Base-by-base conservation (phyloP, 2,888 invertebrate genomes). In the Crematogaster levior region DNA sequence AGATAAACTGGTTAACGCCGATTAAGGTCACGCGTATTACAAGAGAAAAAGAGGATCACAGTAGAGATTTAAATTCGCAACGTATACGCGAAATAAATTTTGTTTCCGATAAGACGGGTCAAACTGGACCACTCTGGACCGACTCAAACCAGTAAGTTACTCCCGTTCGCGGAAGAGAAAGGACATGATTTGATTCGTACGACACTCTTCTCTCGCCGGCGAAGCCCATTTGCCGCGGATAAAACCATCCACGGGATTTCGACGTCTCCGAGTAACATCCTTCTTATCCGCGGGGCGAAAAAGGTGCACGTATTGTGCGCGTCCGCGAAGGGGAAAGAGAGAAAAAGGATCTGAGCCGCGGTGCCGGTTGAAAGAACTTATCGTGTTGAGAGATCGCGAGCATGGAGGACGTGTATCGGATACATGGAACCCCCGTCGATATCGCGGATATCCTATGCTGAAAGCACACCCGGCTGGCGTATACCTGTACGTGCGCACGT, bases 381-480 rank as follows among this genome's bases (percentile, higher is more conserved):
- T 89, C 89, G 89, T 82, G 88, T 89, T 83, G 89, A 88, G 89
- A 88, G 89, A 89, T 89, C 89, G 88, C 88, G 85, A 85, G 82
- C 84, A 82, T 74, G 83, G 82, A 82, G 83, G 83, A 87, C 83
- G 85, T 86, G 84, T 84, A 87, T 86, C 61, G 84, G 83, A 68
- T 87, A 87, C 89, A 86, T 61, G 86, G 85, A 85, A 83, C 83
- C 75, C 87, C 82, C 84, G 66, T 85, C 86, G 89, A 84, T 89
- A 89, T 85, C 80, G 85, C 84, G 82, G 84, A 86, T 85, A n/a
- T 84, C 84, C 84, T 65, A 34, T 61, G 81, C 51, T 83, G 85
- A 89, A 85, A 89, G 73, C 73, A 68, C 58, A 72, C 51, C 21
- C 79, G 72, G 72, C n/a, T 34, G 7, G 51, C 51, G 72, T 82